phyloP scores from a whole-genome alignment of 2,113 vertebrate species.

The Cinclus cinclus region DNA sequence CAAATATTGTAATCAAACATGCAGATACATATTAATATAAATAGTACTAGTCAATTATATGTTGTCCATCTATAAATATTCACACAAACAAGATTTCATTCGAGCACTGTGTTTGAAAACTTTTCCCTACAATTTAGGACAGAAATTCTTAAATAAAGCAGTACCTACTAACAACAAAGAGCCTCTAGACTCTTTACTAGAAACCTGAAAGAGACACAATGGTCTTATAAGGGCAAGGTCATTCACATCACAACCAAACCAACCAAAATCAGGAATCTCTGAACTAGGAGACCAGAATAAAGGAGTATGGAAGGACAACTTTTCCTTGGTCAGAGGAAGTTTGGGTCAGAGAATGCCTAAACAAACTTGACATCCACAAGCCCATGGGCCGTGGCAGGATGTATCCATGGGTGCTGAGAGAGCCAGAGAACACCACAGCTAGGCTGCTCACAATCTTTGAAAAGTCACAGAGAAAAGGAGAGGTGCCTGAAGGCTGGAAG shows the following conservation, averaged over 20 bases:
- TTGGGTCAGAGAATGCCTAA: background rate
- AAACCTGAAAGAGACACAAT: background rate
- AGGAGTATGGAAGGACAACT: background rate
- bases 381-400: too few species aligned
- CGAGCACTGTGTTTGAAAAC: background rate
- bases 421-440: accelerated
- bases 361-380: background rate
- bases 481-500: background rate
- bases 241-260: background rate
- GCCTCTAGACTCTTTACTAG: background rate
- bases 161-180: background rate
- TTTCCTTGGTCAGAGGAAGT: background rate
- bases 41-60: background rate
- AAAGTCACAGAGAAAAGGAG: background rate
- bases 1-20: background rate
- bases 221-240: background rate
- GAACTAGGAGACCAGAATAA: background rate
- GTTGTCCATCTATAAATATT: background rate
- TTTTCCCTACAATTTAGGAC: background rate
- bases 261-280: background rate
- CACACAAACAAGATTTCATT: background rate
- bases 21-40: background rate
- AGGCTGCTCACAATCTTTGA: background rate
- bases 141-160: background rate
- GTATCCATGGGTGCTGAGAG: background rate